Conservation (phyloP, 2,888 invertebrate genomes). For the Cataglyphis livida region DNA sequence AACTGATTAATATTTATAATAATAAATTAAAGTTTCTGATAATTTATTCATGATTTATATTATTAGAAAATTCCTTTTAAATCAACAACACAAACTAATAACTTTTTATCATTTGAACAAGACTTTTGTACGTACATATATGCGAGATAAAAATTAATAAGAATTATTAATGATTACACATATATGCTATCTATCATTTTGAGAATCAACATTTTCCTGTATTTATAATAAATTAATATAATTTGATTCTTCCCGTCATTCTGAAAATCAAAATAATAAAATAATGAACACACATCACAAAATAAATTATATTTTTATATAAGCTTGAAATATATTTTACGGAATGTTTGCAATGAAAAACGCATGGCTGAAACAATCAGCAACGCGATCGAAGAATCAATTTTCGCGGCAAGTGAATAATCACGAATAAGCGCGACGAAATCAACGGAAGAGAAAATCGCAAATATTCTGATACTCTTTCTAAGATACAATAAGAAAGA, state of each 20-base stretch:
- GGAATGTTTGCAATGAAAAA: background rate
- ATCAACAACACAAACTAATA: background rate
- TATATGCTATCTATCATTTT: too few relatives aligned
- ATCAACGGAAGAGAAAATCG: background rate
- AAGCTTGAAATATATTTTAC: background rate
- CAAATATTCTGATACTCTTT: background rate
- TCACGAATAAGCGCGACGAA: background rate
- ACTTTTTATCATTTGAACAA: background rate
- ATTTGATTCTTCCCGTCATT: background rate
- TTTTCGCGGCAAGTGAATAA: background rate
- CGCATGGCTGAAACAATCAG: background rate
- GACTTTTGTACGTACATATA: background rate
- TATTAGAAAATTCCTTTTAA: constrained; percentile 1
- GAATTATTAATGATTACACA: background rate
- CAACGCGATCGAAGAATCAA: background rate
- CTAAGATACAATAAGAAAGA: background rate
- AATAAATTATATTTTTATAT: background rate
- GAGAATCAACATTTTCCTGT: too few relatives aligned
- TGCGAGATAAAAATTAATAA: too few relatives aligned
- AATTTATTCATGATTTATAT: background rate
- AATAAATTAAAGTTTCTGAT: background rate
- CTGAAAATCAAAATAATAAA: background rate
- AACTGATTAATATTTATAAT: background rate
- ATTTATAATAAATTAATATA: too few relatives aligned
- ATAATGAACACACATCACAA: background rate